A percentile compares a stretch with the other conserved stretches of the same genome.
Conservation (phyloP, 2,113 vertebrate species). For the Podarcis raffonei region DNA sequence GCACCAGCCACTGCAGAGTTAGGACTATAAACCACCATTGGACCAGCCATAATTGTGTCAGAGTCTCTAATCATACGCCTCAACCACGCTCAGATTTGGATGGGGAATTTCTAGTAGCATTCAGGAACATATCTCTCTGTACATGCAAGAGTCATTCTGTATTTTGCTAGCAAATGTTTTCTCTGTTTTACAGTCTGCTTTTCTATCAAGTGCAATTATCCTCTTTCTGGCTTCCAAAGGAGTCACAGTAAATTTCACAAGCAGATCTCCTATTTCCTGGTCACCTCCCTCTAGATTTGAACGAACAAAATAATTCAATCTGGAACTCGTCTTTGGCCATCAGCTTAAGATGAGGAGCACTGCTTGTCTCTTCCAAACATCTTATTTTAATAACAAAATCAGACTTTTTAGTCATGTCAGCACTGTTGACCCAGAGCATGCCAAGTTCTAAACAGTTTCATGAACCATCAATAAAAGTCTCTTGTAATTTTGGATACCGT, state of each 20-base stretch:
- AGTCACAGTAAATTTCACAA: constrained; percentile 9
- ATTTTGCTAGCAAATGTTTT: not conserved
- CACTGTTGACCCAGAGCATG: constrained; percentile 15
- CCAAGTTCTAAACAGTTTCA: constrained; percentile 30
- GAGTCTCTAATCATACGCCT: not conserved
- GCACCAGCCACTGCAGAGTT: not conserved
- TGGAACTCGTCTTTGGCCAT: not conserved
- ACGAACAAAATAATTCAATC: not conserved
- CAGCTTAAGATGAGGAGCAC: not conserved
- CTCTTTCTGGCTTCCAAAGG: not conserved
- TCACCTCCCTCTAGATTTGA: not conserved
- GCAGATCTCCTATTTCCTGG: constrained; percentile 16
- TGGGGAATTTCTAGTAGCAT: not conserved
- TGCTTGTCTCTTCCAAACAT: constrained; percentile 10
- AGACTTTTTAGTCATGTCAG: constrained; percentile 21
- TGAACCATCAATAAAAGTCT: constrained; percentile 18
- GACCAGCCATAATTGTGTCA: not conserved
- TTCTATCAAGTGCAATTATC: not conserved
- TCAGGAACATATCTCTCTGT: not conserved
- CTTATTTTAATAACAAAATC: constrained; percentile 28
- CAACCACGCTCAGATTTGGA: not conserved
- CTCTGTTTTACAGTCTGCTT: not conserved
- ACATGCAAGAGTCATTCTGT: not conserved
- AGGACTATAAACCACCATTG: too few species aligned
- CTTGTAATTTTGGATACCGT: constrained; percentile 21